These are phyloP conservation scores for Petrocephalus sullivani DNA, from an alignment of 2,797 vertebrate genomes.

Conservation along the genomic window DNA sequence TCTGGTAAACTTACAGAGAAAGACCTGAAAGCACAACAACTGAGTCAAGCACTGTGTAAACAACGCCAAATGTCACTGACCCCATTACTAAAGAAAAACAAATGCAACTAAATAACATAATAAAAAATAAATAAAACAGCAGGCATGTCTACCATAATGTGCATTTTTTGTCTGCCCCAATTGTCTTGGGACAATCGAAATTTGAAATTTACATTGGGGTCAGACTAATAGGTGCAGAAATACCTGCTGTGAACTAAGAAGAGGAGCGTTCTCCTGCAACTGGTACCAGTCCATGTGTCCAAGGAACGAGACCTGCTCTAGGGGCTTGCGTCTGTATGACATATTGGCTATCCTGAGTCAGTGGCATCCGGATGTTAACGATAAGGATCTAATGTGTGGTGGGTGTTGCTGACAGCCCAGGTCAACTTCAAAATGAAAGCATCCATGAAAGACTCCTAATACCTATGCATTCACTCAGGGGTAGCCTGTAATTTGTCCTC, in stretches of 20 bases:
- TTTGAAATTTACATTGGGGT: background rate
- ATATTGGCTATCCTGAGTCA: background rate
- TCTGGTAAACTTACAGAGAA: background rate
- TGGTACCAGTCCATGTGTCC: background rate
- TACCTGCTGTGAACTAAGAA: background rate
- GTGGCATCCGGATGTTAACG: background rate
- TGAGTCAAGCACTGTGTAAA: background rate
- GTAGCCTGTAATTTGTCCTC: background rate
- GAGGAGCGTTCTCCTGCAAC: background rate
- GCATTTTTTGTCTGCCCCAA: background rate
- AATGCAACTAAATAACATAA: constrained; percentile 4
- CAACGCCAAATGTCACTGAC: background rate
- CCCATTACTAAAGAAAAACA: background rate
- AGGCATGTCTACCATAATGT: background rate
- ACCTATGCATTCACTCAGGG: background rate
- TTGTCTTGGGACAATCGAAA: background rate
- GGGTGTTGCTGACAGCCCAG: background rate
- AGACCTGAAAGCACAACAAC: background rate
- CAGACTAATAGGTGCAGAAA: background rate
- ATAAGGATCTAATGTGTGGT: background rate
- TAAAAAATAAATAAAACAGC: background rate
- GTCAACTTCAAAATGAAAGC: background rate
- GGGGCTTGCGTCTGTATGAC: background rate
- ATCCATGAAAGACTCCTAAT: background rate
- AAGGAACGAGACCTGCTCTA: background rate